phyloP scores from a whole-genome alignment of 2,888 invertebrate genomes.

The Parnassius mnemosyne region DNA sequence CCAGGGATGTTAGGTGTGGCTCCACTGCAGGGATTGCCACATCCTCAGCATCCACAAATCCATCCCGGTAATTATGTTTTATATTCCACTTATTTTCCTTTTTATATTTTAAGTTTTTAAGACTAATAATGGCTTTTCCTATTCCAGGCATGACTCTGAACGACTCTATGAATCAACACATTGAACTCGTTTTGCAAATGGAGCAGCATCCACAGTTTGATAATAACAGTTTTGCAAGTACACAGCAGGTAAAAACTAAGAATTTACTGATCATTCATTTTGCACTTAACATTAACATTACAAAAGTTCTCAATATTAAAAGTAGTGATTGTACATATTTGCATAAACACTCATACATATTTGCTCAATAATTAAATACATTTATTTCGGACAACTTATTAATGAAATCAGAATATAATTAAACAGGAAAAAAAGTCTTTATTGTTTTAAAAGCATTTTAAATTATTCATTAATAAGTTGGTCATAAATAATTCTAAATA shows the following conservation, averaged over 20 bases:
- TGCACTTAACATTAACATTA: background rate
- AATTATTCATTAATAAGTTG: too few species aligned
- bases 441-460: too few species aligned
- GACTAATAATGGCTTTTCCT: constrained; percentile 10
- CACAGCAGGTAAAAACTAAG: constrained; percentile 64
- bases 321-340: too few species aligned
- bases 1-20: constrained; percentile 76
- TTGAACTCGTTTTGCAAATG: constrained; percentile 77
- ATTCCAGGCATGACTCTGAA: constrained; percentile 74
- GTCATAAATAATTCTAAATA: too few species aligned
- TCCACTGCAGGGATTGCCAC: constrained; percentile 73
- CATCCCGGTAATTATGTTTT: constrained; percentile 63
- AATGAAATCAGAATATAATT: too few species aligned
- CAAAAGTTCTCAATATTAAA: too few species aligned
- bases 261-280: background rate
- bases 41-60: constrained; percentile 79
- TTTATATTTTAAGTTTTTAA: background rate
- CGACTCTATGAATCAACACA: constrained; percentile 79
- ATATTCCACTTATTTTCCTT: background rate
- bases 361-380: too few species aligned
- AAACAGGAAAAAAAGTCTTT: too few species aligned
- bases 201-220: constrained; percentile 78
- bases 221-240: constrained; percentile 73
- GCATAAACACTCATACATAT: too few species aligned
- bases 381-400: too few species aligned